Evolutionary conservation across 2,888 invertebrate genomes (phyloP).

Genomic region (Cosmia trapezina): DNA sequence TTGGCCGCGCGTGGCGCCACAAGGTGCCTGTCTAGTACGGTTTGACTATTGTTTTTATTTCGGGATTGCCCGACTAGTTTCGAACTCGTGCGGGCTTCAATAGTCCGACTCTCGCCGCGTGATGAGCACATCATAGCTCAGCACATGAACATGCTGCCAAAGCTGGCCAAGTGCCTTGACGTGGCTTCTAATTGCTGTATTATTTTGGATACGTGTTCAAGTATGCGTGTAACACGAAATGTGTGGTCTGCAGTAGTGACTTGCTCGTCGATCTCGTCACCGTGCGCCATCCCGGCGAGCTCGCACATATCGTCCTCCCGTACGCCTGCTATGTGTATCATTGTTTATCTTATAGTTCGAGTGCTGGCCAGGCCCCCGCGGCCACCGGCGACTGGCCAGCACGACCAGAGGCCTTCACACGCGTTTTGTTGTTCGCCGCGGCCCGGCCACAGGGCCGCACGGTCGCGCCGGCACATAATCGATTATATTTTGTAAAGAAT

Average conservation of each 20-base stretch:
- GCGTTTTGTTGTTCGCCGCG: conserved; percentile 76
- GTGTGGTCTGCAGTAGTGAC: background rate
- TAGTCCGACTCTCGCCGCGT: background rate
- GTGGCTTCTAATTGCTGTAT: background rate
- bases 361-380: conserved; percentile 41
- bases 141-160: background rate
- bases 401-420: conserved; percentile 82
- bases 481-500: conserved; percentile 88
- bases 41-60: background rate
- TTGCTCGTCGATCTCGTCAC: conserved; percentile 22
- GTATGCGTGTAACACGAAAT: background rate
- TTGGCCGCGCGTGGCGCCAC: too few species aligned
- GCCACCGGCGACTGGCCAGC: conserved; percentile 39
- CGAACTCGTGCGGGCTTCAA: too few species aligned
- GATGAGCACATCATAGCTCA: background rate
- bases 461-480: conserved; percentile 73
- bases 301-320: conserved; percentile 67
- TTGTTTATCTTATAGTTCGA: conserved; percentile 61
- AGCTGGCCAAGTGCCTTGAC: background rate
- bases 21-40: too few species aligned
- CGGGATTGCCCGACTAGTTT: background rate
- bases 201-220: background rate
- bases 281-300: background rate
- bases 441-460: conserved; percentile 35
- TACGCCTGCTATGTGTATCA: conserved; percentile 57